Evolutionary conservation across 2,797 vertebrate species (phyloP).

Genomic region (Pangasius djambal): DNA sequence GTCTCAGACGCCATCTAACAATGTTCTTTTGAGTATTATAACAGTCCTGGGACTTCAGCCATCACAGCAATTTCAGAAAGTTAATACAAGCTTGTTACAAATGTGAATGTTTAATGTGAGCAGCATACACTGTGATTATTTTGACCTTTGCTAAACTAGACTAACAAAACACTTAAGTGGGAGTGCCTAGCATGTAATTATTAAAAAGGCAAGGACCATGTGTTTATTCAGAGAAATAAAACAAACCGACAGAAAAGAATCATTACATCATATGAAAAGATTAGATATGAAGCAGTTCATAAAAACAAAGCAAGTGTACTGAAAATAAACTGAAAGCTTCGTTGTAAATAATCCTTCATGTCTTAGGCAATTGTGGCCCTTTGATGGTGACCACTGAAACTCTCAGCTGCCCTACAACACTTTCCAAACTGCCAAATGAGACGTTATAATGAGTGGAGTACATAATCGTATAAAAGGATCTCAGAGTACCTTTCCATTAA

Average conservation of each 20-base stretch:
- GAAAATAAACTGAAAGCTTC: conserved; percentile 69
- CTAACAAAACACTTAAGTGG: conserved; percentile 67
- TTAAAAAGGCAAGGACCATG: conserved; percentile 57
- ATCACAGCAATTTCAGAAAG: background rate
- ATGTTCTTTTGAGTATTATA: background rate
- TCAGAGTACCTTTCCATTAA: conserved; percentile 72
- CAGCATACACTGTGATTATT: conserved; percentile 85
- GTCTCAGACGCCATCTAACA: background rate
- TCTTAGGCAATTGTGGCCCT: conserved; percentile 87
- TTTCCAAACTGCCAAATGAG: conserved; percentile 56
- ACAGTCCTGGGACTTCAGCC: background rate
- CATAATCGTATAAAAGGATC: conserved; percentile 54
- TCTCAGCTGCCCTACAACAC: conserved; percentile 58
- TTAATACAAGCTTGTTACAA: conserved; percentile 66
- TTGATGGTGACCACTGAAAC: conserved; percentile 61
- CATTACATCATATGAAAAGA: conserved; percentile 54
- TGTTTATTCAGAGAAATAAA: conserved; percentile 26
- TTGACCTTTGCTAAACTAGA: conserved; percentile 82
- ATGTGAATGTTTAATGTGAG: conserved; percentile 94
- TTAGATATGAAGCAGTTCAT: conserved; percentile 72
- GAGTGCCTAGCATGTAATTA: conserved; percentile 72
- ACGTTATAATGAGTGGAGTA: conserved; percentile 61
- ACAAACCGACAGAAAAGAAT: conserved; percentile 52
- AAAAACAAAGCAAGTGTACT: conserved; percentile 73
- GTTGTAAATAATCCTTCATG: conserved; percentile 88